Conservation (phyloP, 2,888 invertebrate genomes). For the Periphyllus acericola region DNA sequence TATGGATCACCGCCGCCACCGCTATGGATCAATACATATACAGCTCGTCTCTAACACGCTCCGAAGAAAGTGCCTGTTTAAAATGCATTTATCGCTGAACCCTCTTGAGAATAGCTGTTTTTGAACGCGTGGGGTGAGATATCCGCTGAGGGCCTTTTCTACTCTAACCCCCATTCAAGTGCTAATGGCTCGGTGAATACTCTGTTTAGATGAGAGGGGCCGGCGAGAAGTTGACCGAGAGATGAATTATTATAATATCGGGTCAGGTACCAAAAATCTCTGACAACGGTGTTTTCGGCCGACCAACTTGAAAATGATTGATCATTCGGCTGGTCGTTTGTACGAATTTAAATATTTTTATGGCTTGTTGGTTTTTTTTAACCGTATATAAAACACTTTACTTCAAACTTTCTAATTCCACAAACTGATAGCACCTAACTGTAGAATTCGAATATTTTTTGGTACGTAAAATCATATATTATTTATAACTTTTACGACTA, state of each 20-base stretch:
- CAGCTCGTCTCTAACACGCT: neutral
- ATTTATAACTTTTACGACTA: neutral
- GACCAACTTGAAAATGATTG: conserved; percentile 45
- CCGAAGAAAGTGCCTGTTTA: conserved; percentile 46
- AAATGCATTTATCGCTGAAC: conserved; percentile 47
- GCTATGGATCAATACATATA: neutral
- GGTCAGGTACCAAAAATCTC: conserved; percentile 35
- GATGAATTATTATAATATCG: conserved; percentile 54
- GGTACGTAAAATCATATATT: neutral
- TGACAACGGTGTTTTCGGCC: conserved; percentile 8
- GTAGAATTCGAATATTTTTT: too few relatives aligned
- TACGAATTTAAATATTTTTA: conserved; percentile 50
- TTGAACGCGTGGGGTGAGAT: conserved; percentile 35
- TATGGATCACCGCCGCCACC: neutral
- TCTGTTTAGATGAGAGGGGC: neutral
- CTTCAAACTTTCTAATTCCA: neutral
- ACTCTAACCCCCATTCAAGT: conserved; percentile 40
- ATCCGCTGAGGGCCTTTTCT: conserved; percentile 50
- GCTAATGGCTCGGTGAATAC: conserved; percentile 54
- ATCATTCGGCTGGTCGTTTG: conserved; percentile 33
- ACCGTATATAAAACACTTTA: neutral
- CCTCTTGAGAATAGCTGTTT: conserved; percentile 56
- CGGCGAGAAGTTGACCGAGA: conserved; percentile 37
- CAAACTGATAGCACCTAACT: neutral
- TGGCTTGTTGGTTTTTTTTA: neutral